Percentiles rank a stretch among this genome's conserved stretches.
Conservation (phyloP, 1,140 invertebrate genomes). For the Sitobion miscanthi region DNA sequence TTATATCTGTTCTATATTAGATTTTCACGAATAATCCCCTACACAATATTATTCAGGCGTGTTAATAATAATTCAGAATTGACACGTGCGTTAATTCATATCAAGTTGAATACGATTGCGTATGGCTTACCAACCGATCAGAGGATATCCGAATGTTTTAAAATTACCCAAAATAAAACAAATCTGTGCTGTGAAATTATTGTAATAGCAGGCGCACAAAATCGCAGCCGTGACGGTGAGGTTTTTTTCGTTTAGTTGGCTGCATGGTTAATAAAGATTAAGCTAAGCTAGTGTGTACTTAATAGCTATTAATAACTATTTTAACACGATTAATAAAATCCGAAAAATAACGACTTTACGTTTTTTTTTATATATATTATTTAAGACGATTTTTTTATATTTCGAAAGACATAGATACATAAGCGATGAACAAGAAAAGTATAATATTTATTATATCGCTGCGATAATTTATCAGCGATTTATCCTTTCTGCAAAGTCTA, state of each 20-base stretch:
- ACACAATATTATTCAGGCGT: background rate
- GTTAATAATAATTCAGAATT: constrained; percentile 18
- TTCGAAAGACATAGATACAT: background rate
- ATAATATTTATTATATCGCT: background rate
- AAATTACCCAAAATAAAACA: background rate
- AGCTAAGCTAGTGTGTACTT: background rate
- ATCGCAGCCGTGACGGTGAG: background rate
- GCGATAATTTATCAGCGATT: background rate
- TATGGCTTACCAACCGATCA: background rate
- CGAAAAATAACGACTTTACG: constrained; percentile 16
- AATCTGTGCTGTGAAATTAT: background rate
- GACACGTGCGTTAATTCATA: background rate
- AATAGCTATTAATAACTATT: constrained; percentile 22
- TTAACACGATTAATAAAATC: constrained; percentile 8
- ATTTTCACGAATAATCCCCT: constrained; percentile 10
- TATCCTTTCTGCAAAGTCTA: background rate
- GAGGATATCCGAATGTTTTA: background rate
- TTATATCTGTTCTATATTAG: constrained; percentile 3
- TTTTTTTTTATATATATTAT: background rate
- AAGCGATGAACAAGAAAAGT: background rate
- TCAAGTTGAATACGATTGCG: background rate
- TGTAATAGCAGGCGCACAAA: background rate
- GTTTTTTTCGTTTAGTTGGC: background rate
- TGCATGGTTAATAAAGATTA: background rate
- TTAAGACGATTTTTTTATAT: background rate